phyloP scores from a whole-genome alignment of 2,113 vertebrate species.

The Quiscalus mexicanus region DNA sequence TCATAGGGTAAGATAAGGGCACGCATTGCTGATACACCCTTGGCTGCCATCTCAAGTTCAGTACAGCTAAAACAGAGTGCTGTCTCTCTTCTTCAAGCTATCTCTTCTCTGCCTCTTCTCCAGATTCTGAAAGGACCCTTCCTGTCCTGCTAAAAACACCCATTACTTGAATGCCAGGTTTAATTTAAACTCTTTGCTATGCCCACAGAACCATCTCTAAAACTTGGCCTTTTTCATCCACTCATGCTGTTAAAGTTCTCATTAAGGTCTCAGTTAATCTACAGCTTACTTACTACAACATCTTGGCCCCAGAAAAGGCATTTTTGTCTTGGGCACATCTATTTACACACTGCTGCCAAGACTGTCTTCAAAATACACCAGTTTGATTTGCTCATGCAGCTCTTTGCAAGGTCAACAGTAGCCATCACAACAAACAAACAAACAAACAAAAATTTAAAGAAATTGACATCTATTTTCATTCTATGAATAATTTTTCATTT shows the following conservation, averaged over 20 bases:
- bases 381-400: neutral
- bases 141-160: neutral
- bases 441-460: neutral
- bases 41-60: neutral
- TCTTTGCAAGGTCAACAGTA: neutral
- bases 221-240: neutral
- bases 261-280: constrained; percentile 20
- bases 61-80: neutral
- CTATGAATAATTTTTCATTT: neutral
- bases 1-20: neutral
- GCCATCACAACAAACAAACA: neutral
- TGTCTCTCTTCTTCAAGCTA: accelerated
- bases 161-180: neutral
- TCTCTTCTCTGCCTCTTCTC: neutral
- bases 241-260: neutral
- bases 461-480: neutral
- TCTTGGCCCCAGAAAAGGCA: neutral
- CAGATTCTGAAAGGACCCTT: neutral
- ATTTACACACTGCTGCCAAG: neutral
- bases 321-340: neutral
- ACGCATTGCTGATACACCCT: neutral
- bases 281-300: neutral
- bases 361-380: neutral
- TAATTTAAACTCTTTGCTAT: neutral
- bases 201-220: neutral